Conservation (phyloP, 2,888 invertebrate species). For the Atrina japonica region DNA sequence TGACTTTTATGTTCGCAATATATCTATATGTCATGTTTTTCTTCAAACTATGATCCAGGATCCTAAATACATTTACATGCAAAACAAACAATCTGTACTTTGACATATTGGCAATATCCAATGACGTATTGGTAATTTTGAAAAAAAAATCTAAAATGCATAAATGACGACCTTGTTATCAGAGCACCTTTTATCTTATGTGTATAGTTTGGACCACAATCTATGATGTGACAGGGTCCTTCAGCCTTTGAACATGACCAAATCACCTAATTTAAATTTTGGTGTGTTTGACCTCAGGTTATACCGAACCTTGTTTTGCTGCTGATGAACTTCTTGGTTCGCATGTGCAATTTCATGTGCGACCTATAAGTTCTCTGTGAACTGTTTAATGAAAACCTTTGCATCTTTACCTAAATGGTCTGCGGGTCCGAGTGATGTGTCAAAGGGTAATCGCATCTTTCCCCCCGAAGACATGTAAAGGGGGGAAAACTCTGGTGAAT, state of each 20-base stretch:
- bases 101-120: too few species aligned
- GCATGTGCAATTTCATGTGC: constrained; percentile 7
- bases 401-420: too few species aligned
- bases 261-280: constrained; percentile 13
- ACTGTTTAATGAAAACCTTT: constrained; percentile 18
- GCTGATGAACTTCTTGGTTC: constrained; percentile 3
- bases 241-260: too few species aligned
- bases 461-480: constrained; percentile 41
- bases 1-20: too few species aligned
- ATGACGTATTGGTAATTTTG: too few species aligned
- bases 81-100: too few species aligned
- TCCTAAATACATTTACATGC: too few species aligned
- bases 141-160: too few species aligned
- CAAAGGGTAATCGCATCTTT: constrained; percentile 34
- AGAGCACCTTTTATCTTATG: constrained; percentile 1
- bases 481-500: constrained; percentile 46
- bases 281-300: constrained; percentile 11
- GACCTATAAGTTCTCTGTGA: constrained; percentile 15
- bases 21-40: too few species aligned
- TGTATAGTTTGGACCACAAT: constrained; percentile 18
- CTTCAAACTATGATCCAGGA: too few species aligned
- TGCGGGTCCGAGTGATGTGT: constrained; percentile 26
- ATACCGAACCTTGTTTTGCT: constrained; percentile 23
- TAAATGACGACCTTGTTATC: neutral
- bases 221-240: too few species aligned